These are phyloP conservation scores for Osmerus mordax DNA, from an alignment of 2,113 vertebrate species.

Conservation along the genomic window DNA sequence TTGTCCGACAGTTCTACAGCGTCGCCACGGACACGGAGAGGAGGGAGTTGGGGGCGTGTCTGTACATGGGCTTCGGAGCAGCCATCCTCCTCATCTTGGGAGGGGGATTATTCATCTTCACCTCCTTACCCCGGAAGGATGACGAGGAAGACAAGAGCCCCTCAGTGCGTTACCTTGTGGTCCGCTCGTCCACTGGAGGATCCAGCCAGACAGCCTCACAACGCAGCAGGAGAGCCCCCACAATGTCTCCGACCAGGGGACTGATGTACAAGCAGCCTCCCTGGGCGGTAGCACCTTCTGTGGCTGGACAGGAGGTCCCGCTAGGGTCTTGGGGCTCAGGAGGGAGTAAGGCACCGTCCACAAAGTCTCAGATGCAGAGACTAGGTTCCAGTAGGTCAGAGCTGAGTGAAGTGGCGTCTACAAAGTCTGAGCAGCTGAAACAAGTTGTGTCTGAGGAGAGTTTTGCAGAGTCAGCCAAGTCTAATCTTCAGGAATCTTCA, in stretches of 20 bases:
- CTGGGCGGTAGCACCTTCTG: conserved; percentile 9
- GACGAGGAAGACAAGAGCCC: conserved; percentile 70
- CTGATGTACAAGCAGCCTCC: conserved; percentile 12
- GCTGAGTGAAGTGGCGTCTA: conserved; percentile 4
- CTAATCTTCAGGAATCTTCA: conserved; percentile 29
- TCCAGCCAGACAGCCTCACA: conserved; percentile 37
- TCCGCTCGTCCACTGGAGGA: conserved; percentile 54
- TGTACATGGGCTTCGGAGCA: conserved; percentile 89
- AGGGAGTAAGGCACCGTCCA: conserved; percentile 41
- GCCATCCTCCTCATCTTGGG: conserved; percentile 79
- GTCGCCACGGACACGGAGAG: conserved; percentile 73
- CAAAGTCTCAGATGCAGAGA: conserved; percentile 60
- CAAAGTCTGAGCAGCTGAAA: conserved; percentile 52
- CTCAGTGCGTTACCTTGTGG: conserved; percentile 78
- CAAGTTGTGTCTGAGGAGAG: conserved; percentile 32
- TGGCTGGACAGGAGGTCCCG: not conserved
- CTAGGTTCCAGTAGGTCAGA: not conserved
- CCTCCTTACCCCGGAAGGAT: conserved; percentile 60
- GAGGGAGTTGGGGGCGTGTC: conserved; percentile 80
- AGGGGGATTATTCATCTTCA: conserved; percentile 82
- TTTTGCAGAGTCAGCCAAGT: conserved; percentile 11
- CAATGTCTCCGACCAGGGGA: conserved; percentile 33
- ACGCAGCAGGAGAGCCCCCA: conserved; percentile 20
- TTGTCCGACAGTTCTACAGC: conserved; percentile 86
- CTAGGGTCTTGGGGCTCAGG: conserved; percentile 45